Conservation (phyloP, 2,888 invertebrate species). For the Mesodorylaimus sp. region DNA sequence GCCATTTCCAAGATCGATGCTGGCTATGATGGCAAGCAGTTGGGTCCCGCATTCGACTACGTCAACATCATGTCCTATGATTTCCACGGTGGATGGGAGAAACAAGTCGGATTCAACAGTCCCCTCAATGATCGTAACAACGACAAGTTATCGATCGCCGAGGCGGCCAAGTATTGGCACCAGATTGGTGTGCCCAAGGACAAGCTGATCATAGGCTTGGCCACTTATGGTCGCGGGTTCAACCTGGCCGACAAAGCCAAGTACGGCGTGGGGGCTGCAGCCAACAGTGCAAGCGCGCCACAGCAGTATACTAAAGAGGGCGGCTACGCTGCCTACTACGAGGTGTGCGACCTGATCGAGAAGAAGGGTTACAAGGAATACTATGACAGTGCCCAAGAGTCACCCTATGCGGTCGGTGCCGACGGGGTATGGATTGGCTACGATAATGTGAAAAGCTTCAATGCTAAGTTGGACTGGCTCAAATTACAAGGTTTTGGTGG, state of each 20-base stretch:
- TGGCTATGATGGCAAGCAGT: slow-evolving; percentile 7
- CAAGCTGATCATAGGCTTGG: neutral
- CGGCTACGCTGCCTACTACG: neutral
- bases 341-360: neutral
- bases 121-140: neutral
- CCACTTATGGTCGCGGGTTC: neutral
- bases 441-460: neutral
- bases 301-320: neutral
- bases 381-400: neutral
- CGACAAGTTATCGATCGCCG: neutral
- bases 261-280: neutral
- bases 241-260: too few relatives aligned
- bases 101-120: slow-evolving; percentile 2
- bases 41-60: slow-evolving; percentile 6
- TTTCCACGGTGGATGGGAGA: slow-evolving; percentile 10
- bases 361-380: neutral
- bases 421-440: neutral
- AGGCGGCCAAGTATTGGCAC: neutral
- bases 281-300: neutral
- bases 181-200: neutral
- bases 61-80: slow-evolving; percentile 9
- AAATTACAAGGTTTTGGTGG: too few relatives aligned
- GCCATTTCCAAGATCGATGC: neutral
- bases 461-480: too few relatives aligned
- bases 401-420: neutral